Percentiles rank a stretch among this genome's conserved stretches.
Conservation (phyloP, 2,888 invertebrate species). For the Tiphia femorata region DNA sequence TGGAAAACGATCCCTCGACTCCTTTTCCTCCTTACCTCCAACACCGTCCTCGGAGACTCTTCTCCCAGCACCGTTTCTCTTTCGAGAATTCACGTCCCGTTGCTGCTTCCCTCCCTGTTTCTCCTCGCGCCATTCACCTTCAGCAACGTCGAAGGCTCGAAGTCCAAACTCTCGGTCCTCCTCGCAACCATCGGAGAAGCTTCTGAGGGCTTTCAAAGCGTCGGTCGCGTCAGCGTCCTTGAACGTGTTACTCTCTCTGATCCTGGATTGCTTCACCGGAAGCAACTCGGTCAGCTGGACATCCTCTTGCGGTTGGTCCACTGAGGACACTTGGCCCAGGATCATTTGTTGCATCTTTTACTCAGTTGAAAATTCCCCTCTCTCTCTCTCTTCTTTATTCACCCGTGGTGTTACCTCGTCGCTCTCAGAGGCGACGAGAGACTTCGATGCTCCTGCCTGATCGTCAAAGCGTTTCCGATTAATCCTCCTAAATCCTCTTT, state of each 20-base stretch:
- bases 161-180: constrained; percentile 31
- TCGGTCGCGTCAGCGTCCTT: constrained; percentile 55
- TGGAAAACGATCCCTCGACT: not conserved
- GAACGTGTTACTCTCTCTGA: constrained; percentile 43
- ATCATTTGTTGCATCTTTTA: constrained; percentile 46
- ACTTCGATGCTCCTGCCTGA: constrained; percentile 45
- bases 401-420: not conserved
- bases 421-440: constrained; percentile 31
- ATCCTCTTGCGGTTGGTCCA: constrained; percentile 55
- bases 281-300: constrained; percentile 62
- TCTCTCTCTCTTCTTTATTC: not conserved
- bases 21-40: not conserved
- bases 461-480: not conserved
- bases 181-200: constrained; percentile 48
- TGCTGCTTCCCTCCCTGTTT: not conserved
- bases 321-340: constrained; percentile 34
- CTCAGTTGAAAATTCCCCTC: constrained; percentile 5
- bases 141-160: constrained; percentile 14
- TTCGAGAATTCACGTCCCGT: not conserved
- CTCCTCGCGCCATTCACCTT: constrained; percentile 1
- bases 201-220: constrained; percentile 58
- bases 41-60: not conserved
- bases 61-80: not conserved
- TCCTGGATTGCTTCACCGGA: constrained; percentile 62
- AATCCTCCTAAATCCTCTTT: no score